phyloP scores from a whole-genome alignment of 2,888 invertebrate species.

The Gonocerus acuteangulatus region DNA sequence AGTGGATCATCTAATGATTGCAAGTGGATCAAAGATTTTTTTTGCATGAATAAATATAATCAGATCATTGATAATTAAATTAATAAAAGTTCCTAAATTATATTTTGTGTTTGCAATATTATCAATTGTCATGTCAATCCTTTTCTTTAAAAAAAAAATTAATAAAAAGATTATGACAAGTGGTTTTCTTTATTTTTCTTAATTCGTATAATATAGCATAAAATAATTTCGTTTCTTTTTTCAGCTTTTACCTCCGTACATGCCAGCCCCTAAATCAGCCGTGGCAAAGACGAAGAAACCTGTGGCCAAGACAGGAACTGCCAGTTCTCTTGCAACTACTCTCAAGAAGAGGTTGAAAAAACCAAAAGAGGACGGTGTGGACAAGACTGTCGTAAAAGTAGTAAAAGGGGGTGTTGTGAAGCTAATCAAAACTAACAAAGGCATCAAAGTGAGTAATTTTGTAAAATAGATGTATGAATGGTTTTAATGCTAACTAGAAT shows the following conservation, averaged over 20 bases:
- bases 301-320: not conserved
- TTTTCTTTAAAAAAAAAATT: no score
- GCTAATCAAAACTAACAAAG: conserved; percentile 14
- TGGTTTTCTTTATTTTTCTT: not conserved
- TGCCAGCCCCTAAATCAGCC: conserved; percentile 30
- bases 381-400: conserved; percentile 18
- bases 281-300: conserved; percentile 9
- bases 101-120: no score
- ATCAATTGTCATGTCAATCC: no score
- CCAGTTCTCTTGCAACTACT: not conserved
- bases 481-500: no score
- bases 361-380: conserved; percentile 1
- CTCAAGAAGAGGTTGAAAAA: conserved; percentile 1
- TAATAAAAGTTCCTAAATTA: no score
- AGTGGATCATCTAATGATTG: no score
- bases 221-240: not conserved
- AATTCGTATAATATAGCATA: no score
- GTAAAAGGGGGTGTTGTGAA: conserved; percentile 20
- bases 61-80: no score
- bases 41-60: no score
- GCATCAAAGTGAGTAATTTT: conserved; percentile 4
- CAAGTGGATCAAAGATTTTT: no score
- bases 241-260: conserved; percentile 31
- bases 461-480: no score
- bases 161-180: no score